Base-by-base conservation (phyloP, 2,113 vertebrate species). In the Erpornis zantholeuca region DNA sequence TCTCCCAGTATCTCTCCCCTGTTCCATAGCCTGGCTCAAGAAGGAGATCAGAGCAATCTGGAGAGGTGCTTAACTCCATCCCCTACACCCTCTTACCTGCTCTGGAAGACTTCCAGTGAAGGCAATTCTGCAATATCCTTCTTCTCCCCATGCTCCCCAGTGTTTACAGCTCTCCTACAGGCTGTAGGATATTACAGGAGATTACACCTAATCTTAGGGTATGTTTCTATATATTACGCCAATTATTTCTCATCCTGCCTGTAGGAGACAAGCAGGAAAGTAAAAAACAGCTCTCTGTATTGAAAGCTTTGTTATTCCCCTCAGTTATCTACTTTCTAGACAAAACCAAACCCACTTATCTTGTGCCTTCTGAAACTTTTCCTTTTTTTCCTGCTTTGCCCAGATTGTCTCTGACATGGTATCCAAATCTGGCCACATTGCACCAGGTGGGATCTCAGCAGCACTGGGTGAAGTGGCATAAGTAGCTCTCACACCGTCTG, bases 371-470 rank as follows among this genome's bases (percentile, higher is more conserved):
- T 79, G 82, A 96, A 92, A 88, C 59, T 47, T 89, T 50, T 72
- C 75, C 52, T 52, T 52, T 92, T 94, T 93, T 88, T n/a, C 11
- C 69, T 75, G 52, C 68, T 86, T 92, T 94, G 54, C 65, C 80
- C 92, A 92, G 88, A 95, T 96, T 95, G 91, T 79, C 88, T 92
- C 80, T 86, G 68, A 86, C 76, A 93, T 0, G 76, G 38, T 93
- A 88, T 83, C 88, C 88, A 92, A 96, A 95, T 91, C 76, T 78
- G 91, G 92, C 82, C 92, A 81, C 90, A 53, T 69, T 90, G 88
- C 10, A 6, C 86, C 92, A 93, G 91, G 96, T 95, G 94, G 92
- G 83, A 93, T 95, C 69, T 93, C 91, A 71, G 91, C 90, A 92
- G 92, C 12, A 0, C 78, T 57, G 73, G 70, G 78, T 85, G 66